A percentile compares a stretch with the other conserved stretches of the same genome.
Conservation (phyloP, 2,113 vertebrate species). For the Formicarius rufipectus region DNA sequence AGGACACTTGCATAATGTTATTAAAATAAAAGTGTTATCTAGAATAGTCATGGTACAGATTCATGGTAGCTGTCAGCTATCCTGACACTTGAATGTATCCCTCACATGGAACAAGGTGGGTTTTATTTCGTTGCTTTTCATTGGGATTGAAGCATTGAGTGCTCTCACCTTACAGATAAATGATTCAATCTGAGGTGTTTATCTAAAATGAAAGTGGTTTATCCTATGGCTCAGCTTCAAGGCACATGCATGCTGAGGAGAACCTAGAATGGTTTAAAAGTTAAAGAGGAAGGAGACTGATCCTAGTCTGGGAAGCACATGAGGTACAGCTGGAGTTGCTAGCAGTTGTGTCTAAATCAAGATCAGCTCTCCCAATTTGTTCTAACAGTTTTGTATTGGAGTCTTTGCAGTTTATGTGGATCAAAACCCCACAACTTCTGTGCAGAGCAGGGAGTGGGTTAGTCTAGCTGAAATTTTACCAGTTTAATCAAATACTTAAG, state of each 20-base stretch:
- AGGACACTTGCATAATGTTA: background rate
- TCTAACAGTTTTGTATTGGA: background rate
- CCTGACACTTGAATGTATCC: background rate
- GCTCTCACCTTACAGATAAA: slow-evolving; percentile 32
- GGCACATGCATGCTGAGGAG: background rate
- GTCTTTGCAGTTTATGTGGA: background rate
- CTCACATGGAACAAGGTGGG: background rate
- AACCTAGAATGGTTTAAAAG: slow-evolving; percentile 34
- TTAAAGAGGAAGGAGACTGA: background rate
- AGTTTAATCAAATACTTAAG: background rate
- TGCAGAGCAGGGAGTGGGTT: background rate
- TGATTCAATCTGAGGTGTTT: slow-evolving; percentile 15
- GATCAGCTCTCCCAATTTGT: background rate
- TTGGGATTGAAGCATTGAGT: background rate
- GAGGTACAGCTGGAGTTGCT: background rate
- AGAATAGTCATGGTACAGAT: slow-evolving; percentile 4
- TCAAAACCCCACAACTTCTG: background rate
- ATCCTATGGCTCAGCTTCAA: slow-evolving; percentile 56
- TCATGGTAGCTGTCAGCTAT: slow-evolving; percentile 19
- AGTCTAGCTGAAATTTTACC: background rate
- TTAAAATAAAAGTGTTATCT: background rate
- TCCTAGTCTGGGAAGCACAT: background rate
- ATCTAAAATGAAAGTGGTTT: slow-evolving; percentile 47
- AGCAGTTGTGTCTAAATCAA: background rate
- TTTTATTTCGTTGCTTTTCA: background rate